Base-by-base conservation (phyloP, 2,888 invertebrate species). In the Gerris lacustris region DNA sequence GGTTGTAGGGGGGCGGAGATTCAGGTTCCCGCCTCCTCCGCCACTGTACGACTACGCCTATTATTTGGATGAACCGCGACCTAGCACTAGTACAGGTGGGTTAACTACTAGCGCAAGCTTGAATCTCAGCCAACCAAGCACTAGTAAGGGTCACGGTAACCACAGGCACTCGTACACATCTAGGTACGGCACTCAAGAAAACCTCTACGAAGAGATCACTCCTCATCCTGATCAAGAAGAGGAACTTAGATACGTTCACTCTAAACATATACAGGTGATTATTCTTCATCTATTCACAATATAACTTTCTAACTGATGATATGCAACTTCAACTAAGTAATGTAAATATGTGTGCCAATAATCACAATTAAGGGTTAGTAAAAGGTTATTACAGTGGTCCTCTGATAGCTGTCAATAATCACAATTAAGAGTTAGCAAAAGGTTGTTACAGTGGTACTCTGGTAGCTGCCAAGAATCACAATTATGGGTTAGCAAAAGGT, bases 41-140 rank as follows among this genome's bases (percentile, higher is more conserved):
- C 86, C 87, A 73, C 91, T 91, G 79, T 92, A 92, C 81, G 89
- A 91, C 15, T 92, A 92, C 80, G 91, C 91, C 31, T 92, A 92
- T 79, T 91, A 91, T 79, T 90, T 90, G 78, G 11, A 62, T 15
- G 17, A 18, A n/a, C 63, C 17, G 7, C 17, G 64, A 17, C 70
- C 67, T 15, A 70, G 45, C 69, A 70, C 82, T 43, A 83, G 43
- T n/a, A 6, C 31, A 11, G 31, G 44, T 7, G 73, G 43, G 70
- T 67, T 31, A 71, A 70, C 44, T 73, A 72, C 68, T 11, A 11
- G 63, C 18, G 62, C 70, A 64, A 68, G 69, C 67, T 63, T 64
- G 64, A 67, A 5, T 66, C 66, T 11, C 44, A n/a, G 69, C 44
- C 31, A 18, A 4, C 63, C 17, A 4, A 43, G 64, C 6, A 70